These are phyloP conservation scores for Penaeus vannamei DNA, from an alignment of 1,140 invertebrate genomes.

Conservation along the genomic window DNA sequence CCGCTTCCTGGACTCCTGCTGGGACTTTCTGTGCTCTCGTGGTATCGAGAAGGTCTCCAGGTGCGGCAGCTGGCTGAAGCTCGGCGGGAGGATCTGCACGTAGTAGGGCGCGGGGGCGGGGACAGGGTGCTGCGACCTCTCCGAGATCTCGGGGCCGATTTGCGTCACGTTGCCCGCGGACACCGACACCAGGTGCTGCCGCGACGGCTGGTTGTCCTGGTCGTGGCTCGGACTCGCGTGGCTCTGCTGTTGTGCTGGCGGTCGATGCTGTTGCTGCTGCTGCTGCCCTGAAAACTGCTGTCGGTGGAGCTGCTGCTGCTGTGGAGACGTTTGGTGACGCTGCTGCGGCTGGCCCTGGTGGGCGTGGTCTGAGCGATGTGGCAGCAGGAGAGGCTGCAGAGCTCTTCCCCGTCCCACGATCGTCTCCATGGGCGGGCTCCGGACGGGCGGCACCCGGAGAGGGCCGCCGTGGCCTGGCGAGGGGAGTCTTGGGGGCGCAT, in stretches of 20 bases:
- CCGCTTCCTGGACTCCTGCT: constrained; percentile 7
- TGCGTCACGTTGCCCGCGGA: constrained; percentile 23
- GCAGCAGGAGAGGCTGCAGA: background rate
- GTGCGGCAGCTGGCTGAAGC: constrained; percentile 46
- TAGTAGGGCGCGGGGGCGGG: background rate
- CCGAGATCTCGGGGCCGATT: background rate
- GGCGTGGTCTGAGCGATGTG: background rate
- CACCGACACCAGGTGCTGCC: background rate
- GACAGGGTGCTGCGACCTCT: too few relatives aligned
- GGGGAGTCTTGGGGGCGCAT: constrained; percentile 14
- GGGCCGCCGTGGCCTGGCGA: background rate
- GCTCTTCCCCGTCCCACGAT: constrained; percentile 41
- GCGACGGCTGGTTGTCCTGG: constrained; percentile 13
- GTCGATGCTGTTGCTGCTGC: background rate
- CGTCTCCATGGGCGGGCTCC: constrained; percentile 9
- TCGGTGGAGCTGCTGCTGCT: background rate
- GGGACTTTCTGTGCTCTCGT: background rate
- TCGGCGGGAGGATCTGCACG: constrained; percentile 52
- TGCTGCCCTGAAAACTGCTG: constrained; percentile 13
- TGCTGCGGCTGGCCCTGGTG: background rate
- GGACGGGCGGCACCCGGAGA: background rate
- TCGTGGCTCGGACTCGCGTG: background rate
- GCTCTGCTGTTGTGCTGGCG: constrained; percentile 11
- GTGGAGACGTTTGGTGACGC: background rate
- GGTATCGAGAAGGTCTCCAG: constrained; percentile 35